Evolutionary conservation across 1,140 invertebrate genomes (phyloP), one percentile per base, ranked within the genome.

Genomic region (Pogonomyrmex barbatus): DNA sequence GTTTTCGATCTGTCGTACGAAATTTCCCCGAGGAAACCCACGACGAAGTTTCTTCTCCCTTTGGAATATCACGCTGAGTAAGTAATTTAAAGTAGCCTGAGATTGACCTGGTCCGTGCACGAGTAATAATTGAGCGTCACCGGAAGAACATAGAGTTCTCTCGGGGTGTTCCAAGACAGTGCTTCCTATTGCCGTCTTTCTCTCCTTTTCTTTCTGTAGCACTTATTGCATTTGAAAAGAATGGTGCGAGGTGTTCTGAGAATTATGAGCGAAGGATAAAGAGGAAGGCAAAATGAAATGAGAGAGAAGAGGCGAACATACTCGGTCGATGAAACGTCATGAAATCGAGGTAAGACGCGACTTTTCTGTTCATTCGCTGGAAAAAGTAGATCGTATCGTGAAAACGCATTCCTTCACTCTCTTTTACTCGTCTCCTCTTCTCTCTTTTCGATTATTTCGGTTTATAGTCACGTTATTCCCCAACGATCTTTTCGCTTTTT

Each of bases 61-160:
- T 2, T 36, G 67, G 88, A 73, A 63, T 58, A 36, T 76, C 67
- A 47, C 65, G 62, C 36, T 77, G 85, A 67, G 84, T 90, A 87
- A 90, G 89, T 89, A 90, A 90, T 90, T 90, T 90, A 89, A 90
- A 90, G 88, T 89, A 90, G 86, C 76, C 81, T 58, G 88, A 89
- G 88, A 90, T 89, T 90, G 88, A 90, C 88, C 89, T 33, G 47
- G 60, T 24, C 78, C 42, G 76, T 39, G 62, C 62, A 65, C 76
- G 76, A 83, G 77, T 90, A 90, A 90, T 88, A 90, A 90, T 90
- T 90, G 86, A 88, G 86, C 60, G 62, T 50, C 52, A 33, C 76
- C 68, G 54, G 68, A 88, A 88, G 75, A 71, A 79, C 84, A 58
- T 47, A n/a, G 65, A 71, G 45, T 79, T 86, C 82, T 56, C 68